phyloP scores from a whole-genome alignment of 1,140 invertebrate species.

The silkworm (Bombyx mori) region ASM3026992v2 NC_085133.1:131001-131500 shows the following conservation, averaged over 20 bases:
- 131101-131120: constrained; percentile 60
- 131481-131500: constrained; percentile 39
- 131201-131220: constrained; percentile 45
- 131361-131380: neutral
- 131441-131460: constrained; percentile 41
- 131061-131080: constrained; percentile 51
- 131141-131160: constrained; percentile 58
- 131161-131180: constrained; percentile 58
- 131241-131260: too few relatives aligned
- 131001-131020: too few relatives aligned
- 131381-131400: constrained; percentile 27
- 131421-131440: constrained; percentile 28
- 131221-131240: neutral
- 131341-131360: too few relatives aligned
- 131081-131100: constrained; percentile 55
- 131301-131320: too few relatives aligned
- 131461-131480: constrained; percentile 17
- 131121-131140: constrained; percentile 57
- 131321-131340: too few relatives aligned
- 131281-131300: too few relatives aligned
- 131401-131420: constrained; percentile 20
- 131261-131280: too few relatives aligned
- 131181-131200: constrained; percentile 50
- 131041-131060: constrained; percentile 62
- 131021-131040: constrained; percentile 9